Base-by-base conservation (phyloP, 2,888 invertebrate genomes). In the Liodrosophila aerea region DNA sequence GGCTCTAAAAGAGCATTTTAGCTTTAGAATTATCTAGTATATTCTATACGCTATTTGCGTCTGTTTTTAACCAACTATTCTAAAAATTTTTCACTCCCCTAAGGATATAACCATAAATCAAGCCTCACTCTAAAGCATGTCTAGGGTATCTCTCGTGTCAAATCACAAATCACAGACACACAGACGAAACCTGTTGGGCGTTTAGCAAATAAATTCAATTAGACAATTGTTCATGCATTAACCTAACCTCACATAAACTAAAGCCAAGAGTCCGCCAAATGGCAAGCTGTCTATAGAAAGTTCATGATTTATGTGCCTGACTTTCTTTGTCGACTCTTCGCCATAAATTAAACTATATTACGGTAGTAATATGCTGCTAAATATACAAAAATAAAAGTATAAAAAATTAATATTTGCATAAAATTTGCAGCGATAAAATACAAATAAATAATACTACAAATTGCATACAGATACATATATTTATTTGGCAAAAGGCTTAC, bases 251-350 rank as follows among this genome's bases (percentile, higher is more conserved):
- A 22, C 2, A 22, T 22, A 22, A 22, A 22, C 2, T 22, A 22
- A 4, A 22, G n/a, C n/a, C n/a, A n/a, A n/a, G n/a, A n/a, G n/a
- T n/a, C n/a, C n/a, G n/a, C n/a, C n/a, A n/a, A n/a, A n/a, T n/a
- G n/a, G n/a, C n/a, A n/a, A n/a, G n/a, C 1, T 40, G 43, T 44
- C 18, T 7, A 18, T 39, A 34, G 63, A 67, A 62, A 62, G 52
- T 44, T 29, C n/a, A n/a, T 11, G n/a, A 39, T 16, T 39, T 22
- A 22, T 5, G 22, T 22, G 18, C 8, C 2, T 15, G 16, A 54
- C 68, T 68, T 68, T 68, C 67, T 45, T 53, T 51, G 11, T 39
- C 5, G 0, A 22, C 11, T 40, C 4, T 29, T 16, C 5, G 12
- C 29, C 13, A 59, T 34, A 33, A 3, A 18, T 27, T 13, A 8